Evolutionary conservation across 2,888 invertebrate genomes (phyloP).

Genomic region (Chloroclysta siterata): DNA sequence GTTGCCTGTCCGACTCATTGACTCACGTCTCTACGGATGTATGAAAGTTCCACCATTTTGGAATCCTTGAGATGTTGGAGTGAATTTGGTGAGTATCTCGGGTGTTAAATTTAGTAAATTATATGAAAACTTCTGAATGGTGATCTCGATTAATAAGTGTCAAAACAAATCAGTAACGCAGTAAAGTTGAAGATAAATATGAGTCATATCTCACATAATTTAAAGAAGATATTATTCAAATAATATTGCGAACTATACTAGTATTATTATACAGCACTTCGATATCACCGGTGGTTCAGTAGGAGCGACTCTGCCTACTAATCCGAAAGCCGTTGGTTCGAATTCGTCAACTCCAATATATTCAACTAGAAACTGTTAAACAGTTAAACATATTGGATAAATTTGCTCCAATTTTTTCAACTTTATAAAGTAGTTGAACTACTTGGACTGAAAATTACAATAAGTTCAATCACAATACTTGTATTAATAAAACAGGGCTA

Average conservation of each 20-base stretch:
- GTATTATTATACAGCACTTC: no score
- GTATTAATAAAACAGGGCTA: no score
- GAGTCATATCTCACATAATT: background rate
- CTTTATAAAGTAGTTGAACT: no score
- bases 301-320: no score
- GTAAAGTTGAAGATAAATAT: slow-evolving; percentile 10
- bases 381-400: no score
- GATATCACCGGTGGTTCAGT: no score
- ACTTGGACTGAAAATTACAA: no score
- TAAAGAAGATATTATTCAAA: background rate
- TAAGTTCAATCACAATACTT: no score
- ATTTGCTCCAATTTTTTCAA: no score
- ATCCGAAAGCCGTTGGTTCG: no score
- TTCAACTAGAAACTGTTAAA: no score
- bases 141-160: slow-evolving; percentile 19
- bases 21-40: slow-evolving; percentile 15
- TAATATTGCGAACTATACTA: background rate
- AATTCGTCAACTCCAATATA: no score
- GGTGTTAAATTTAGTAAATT: slow-evolving; percentile 25
- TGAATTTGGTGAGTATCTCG: slow-evolving; percentile 24
- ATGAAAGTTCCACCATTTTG: slow-evolving; percentile 29
- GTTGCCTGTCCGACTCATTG: background rate
- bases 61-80: slow-evolving; percentile 32
- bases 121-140: slow-evolving; percentile 8
- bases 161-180: slow-evolving; percentile 22